These are phyloP conservation scores for Zosterops borbonicus DNA, from an alignment of 2,113 vertebrate genomes.

Conservation along the genomic window DNA sequence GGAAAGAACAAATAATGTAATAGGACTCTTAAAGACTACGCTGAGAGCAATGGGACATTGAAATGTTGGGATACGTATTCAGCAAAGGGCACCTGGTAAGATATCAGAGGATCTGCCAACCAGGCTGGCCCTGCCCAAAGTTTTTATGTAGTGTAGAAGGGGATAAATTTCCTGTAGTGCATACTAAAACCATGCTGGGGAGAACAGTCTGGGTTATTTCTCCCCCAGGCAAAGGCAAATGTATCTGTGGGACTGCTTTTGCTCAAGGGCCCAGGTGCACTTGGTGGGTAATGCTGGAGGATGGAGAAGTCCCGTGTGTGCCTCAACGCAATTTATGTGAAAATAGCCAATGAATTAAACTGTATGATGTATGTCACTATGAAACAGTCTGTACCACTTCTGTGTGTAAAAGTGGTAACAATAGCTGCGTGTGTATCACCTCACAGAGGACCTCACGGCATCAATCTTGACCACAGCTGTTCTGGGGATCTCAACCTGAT, in stretches of 20 bases:
- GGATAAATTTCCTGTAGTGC: background rate
- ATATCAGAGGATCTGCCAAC: background rate
- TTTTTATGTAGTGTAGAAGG: background rate
- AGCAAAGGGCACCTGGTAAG: background rate
- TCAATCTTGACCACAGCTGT: fast-evolving
- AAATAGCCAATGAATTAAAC: background rate
- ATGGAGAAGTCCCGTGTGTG: background rate
- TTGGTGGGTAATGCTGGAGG: background rate
- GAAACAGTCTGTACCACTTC: background rate
- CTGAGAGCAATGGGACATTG: background rate
- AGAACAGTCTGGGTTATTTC: background rate
- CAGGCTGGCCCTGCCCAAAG: background rate
- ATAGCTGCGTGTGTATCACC: background rate
- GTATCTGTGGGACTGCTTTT: background rate
- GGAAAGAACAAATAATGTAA: background rate
- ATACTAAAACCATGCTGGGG: background rate
- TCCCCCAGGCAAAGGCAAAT: background rate
- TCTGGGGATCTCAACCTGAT: background rate
- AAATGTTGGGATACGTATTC: background rate
- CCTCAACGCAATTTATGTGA: background rate
- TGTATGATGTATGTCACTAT: background rate
- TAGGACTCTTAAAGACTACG: background rate
- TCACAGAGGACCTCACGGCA: fast-evolving
- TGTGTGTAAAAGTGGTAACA: background rate
- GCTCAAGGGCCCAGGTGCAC: background rate